Percentiles rank a stretch among this genome's conserved stretches.
phyloP scores from a whole-genome alignment of 2,797 vertebrate species.

The Antennarius maculatus region DNA sequence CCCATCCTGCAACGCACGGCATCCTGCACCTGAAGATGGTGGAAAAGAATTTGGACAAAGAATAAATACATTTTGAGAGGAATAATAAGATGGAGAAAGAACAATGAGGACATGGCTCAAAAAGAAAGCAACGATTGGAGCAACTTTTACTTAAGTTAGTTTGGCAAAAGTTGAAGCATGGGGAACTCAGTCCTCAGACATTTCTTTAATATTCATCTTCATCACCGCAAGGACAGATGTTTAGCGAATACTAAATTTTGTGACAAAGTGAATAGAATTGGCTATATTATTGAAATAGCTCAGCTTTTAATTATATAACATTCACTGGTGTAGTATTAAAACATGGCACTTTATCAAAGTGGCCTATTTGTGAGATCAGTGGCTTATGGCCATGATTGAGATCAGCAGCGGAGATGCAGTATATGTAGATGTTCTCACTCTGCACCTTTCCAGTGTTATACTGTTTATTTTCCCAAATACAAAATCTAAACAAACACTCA shows the following conservation, averaged over 20 bases:
- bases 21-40: constrained; percentile 89
- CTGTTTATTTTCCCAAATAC: constrained; percentile 50
- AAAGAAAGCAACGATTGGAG: constrained; percentile 20
- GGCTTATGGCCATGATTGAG: constrained; percentile 54
- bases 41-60: background rate
- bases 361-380: constrained; percentile 48
- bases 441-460: constrained; percentile 38
- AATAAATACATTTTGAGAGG: constrained; percentile 11
- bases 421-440: constrained; percentile 29
- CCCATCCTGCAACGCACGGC: constrained; percentile 97
- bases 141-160: constrained; percentile 40
- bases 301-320: constrained; percentile 44
- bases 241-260: constrained; percentile 28
- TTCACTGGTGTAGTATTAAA: constrained; percentile 20
- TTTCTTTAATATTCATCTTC: constrained; percentile 14
- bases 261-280: constrained; percentile 28
- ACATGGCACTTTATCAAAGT: constrained; percentile 51
- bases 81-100: background rate
- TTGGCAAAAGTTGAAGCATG: constrained; percentile 33
- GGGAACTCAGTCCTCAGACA: constrained; percentile 29
- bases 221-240: constrained; percentile 23
- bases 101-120: constrained; percentile 36
- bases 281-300: constrained; percentile 17
- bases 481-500: constrained; percentile 36
- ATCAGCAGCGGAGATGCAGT: constrained; percentile 18